phyloP scores from a whole-genome alignment of 1,140 invertebrate genomes.

The Monomorium pharaonis region DNA sequence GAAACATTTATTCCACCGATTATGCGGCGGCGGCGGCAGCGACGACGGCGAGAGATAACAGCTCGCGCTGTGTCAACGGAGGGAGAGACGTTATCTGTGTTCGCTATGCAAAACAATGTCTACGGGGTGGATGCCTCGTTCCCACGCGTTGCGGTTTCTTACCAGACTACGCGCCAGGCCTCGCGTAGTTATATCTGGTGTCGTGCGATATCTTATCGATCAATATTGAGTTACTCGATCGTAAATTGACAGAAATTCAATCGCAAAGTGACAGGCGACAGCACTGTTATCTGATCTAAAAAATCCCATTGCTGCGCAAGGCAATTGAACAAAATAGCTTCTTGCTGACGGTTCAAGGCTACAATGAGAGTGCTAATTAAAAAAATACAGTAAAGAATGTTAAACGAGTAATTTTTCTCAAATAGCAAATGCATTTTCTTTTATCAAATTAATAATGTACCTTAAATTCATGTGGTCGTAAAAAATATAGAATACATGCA shows the following conservation, averaged over 20 bases:
- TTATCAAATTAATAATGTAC: not conserved
- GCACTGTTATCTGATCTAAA: not conserved
- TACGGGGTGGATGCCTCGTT: not conserved
- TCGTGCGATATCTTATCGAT: constrained; percentile 11
- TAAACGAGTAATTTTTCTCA: not conserved
- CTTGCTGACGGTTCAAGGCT: not conserved
- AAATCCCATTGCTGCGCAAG: not conserved
- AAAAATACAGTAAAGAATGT: not conserved
- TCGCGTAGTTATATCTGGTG: not conserved
- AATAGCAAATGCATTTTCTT: not conserved
- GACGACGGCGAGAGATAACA: constrained; percentile 38
- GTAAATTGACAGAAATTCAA: constrained; percentile 2
- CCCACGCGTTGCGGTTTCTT: constrained; percentile 7
- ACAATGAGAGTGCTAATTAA: not conserved
- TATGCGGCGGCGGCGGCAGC: constrained; percentile 1
- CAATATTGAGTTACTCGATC: not conserved
- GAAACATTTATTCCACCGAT: constrained; percentile 51
- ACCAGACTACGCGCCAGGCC: not conserved
- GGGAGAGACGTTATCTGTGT: constrained; percentile 25
- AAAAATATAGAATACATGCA: no score
- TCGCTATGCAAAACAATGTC: constrained; percentile 31
- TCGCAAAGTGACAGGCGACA: not conserved
- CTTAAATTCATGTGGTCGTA: no score
- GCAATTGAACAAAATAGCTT: not conserved
- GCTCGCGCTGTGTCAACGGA: not conserved